phyloP scores from a whole-genome alignment of 1,140 invertebrate genomes.

The Platyscapa corneri region DNA sequence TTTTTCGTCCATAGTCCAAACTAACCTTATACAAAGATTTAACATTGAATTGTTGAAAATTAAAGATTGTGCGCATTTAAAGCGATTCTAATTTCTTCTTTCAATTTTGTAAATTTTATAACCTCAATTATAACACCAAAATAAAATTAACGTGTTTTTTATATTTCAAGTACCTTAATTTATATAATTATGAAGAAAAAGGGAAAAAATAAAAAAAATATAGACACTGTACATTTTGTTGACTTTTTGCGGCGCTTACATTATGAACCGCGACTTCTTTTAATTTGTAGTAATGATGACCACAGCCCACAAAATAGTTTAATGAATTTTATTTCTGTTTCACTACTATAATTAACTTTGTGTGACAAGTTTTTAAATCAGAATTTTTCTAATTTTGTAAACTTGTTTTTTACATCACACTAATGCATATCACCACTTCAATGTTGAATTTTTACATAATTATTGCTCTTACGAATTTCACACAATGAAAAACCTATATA shows the following conservation, averaged over 20 bases:
- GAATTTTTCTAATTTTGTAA: not conserved
- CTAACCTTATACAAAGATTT: not conserved
- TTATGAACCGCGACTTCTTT: conserved; percentile 7
- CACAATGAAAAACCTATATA: not conserved
- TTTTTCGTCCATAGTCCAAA: too few species aligned
- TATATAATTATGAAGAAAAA: not conserved
- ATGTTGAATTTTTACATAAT: conserved; percentile 6
- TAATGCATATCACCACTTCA: not conserved
- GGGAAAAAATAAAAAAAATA: not conserved
- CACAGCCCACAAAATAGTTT: not conserved
- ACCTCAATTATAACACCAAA: not conserved
- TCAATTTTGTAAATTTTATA: not conserved
- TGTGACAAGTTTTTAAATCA: not conserved
- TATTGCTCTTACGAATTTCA: not conserved
- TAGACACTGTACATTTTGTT: conserved; percentile 19
- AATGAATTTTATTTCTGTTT: not conserved
- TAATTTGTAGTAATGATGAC: conserved; percentile 12
- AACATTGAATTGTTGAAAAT: not conserved
- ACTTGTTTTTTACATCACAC: too few species aligned
- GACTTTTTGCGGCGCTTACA: conserved; percentile 28
- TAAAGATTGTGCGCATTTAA: not conserved
- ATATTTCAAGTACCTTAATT: not conserved
- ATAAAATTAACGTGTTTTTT: not conserved
- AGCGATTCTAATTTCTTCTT: not conserved
- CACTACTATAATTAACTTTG: not conserved